Evolutionary conservation across 2,888 invertebrate genomes (phyloP), one percentile per base, ranked within the genome.

Genomic region (Agriotes lineatus): DNA sequence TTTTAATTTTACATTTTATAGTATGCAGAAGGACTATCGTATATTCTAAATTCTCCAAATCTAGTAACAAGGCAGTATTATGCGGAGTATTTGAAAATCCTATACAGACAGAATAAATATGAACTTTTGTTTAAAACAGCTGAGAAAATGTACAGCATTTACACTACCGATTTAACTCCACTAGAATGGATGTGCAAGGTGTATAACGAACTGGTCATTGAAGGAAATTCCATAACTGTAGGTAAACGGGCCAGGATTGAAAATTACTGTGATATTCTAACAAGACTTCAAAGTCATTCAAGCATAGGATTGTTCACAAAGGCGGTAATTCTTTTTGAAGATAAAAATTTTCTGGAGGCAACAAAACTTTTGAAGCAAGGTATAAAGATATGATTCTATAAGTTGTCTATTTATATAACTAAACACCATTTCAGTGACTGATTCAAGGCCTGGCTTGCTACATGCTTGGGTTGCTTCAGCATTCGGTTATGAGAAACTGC

Each of bases 161-260:
- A 86, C 78, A 85, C 86, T 2, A 81, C 83, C 0, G 86, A 88
- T 74, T 78, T 82, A 16, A 86, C 85, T 73, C 85, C 88, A 0
- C 82, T 89, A 65, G 89, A 89, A 79, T 90, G 89, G 89, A 86
- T 90, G 64, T 90, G 90, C 76, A 87, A 87, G 76, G 83, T 87
- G 0, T 90, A 86, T 77, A 86, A 86, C 67, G 88, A 90, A 76
- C 70, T 69, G 62, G 79, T 70, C 68, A 79, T 77, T 63, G 84
- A 78, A 78, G 81, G 74, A 67, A 80, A 72, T 54, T 16, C 67
- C 37, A 42, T 76, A 52, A 30, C 63, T 52, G 69, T 73, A 63
- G 63, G 67, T 71, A 63, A 72, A 59, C 69, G 69, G 50, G 81
- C 85, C 50, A 72, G 77, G 30, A 86, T 91, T 72, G 85, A 87